Conservation (phyloP, 2,797 vertebrate genomes). For the Galago senegalensis region DNA sequence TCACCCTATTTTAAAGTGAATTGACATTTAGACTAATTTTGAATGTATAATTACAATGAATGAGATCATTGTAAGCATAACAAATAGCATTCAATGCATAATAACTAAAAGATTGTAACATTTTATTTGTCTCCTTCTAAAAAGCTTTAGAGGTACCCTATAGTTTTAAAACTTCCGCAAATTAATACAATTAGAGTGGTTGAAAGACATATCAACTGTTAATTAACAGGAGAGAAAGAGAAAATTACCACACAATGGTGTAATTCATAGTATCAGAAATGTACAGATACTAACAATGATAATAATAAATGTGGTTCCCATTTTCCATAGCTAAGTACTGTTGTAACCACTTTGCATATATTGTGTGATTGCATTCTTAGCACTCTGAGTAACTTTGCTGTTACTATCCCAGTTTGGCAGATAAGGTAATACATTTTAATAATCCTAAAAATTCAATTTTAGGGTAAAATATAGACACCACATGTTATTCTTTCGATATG, state of each 20-base stretch:
- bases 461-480: not conserved
- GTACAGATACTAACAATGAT: not conserved
- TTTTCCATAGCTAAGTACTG: not conserved
- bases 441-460: not conserved
- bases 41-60: conserved; percentile 79
- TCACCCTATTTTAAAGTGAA: conserved; percentile 82
- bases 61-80: conserved; percentile 76
- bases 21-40: conserved; percentile 82
- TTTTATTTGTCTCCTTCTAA: conserved; percentile 1
- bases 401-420: not conserved
- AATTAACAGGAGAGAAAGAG: conserved; percentile 18
- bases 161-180: conserved; percentile 19
- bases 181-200: conserved; percentile 9
- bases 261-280: not conserved
- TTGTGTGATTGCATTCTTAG: not conserved
- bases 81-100: conserved; percentile 71
- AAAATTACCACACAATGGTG: not conserved
- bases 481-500: not conserved
- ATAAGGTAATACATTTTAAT: not conserved
- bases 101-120: not conserved
- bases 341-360: not conserved
- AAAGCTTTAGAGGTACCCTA: conserved; percentile 39
- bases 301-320: not conserved
- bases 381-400: not conserved
- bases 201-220: conserved; percentile 22